phyloP scores from a whole-genome alignment of 2,113 vertebrate genomes.

The Eublepharis macularius region DNA sequence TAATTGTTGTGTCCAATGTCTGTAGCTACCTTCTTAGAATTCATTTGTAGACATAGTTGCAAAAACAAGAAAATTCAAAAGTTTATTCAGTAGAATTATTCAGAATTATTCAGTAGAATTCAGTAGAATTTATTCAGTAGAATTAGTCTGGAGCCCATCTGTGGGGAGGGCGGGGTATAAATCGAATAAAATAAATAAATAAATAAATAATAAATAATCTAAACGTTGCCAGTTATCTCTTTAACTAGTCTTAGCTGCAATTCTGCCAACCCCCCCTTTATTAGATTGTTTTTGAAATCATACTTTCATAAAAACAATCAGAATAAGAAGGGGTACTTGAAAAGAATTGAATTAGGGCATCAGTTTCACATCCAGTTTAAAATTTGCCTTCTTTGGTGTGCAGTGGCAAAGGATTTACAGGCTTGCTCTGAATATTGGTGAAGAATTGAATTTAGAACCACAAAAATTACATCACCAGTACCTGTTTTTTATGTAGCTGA shows the following conservation, averaged over 20 bases:
- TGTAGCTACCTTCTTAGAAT: neutral
- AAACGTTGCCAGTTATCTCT: neutral
- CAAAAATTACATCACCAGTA: conserved; percentile 34
- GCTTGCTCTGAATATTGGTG: neutral
- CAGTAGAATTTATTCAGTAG: too few relatives aligned
- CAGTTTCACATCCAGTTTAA: neutral
- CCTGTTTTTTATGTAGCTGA: conserved; percentile 41
- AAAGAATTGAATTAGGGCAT: neutral
- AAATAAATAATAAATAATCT: neutral
- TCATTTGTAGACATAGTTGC: neutral
- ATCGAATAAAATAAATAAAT: too few relatives aligned
- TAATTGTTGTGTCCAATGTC: neutral
- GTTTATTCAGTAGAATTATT: neutral
- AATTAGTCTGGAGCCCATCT: too few relatives aligned
- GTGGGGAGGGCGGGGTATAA: too few relatives aligned
- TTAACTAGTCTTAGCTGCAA: neutral
- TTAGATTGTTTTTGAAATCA: neutral
- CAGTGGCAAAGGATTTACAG: neutral
- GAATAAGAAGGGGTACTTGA: neutral
- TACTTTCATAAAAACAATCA: neutral
- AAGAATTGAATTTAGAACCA: conserved; percentile 24
- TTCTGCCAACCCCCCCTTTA: too few relatives aligned
- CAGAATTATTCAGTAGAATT: too few relatives aligned
- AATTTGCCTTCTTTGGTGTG: neutral
- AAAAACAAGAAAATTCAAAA: neutral